Base-by-base conservation (phyloP, 2,888 invertebrate genomes). In the Sialis lutaria region DNA sequence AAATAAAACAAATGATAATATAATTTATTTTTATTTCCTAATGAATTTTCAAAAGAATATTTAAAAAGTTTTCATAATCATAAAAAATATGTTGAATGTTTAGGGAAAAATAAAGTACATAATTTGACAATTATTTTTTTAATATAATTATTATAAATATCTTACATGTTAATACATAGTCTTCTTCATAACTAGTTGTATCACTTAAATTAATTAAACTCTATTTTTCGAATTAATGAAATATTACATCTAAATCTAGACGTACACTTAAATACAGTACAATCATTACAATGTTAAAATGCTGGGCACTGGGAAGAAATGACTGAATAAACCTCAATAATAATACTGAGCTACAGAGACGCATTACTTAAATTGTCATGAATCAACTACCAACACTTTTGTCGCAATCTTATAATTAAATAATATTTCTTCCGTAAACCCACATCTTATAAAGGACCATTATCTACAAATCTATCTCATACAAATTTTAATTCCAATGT, bases 131-230 rank as follows among this genome's bases (percentile, higher is more conserved):
- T 63, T 64, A 63, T 64, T 64, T 65, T 64, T 64, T 64, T 65
- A 65, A 65, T 66, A 66, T 66, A 65, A 62, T 64, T 64, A 62
- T 57, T 64, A 65, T 65, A 66, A 67, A 67, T 67, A 67, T 67
- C 64, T 65, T 67, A 67, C 67, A 67, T 62, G 61, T 63, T 61
- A 64, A 62, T 64, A 65, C 64, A 65, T 60, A 56, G 32, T 30
- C 40, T 47, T 40, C 42, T 47, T 42, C 35, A 10, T 40, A 37
- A 33, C 41, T 46, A 12, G 32, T 45, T 32, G 37, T 40, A 40
- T 32, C 6, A 40, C 40, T 40, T 35, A 33, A 31, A 40, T 40
- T 45, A 35, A 45, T 34, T 44, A 35, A 7, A 33, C 37, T 35
- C 34, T 44, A 33, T 35, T 35, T 44, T 44, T 9, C 34, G 22